Conservation (phyloP, 2,888 invertebrate species). For the Gibbula magus region DNA sequence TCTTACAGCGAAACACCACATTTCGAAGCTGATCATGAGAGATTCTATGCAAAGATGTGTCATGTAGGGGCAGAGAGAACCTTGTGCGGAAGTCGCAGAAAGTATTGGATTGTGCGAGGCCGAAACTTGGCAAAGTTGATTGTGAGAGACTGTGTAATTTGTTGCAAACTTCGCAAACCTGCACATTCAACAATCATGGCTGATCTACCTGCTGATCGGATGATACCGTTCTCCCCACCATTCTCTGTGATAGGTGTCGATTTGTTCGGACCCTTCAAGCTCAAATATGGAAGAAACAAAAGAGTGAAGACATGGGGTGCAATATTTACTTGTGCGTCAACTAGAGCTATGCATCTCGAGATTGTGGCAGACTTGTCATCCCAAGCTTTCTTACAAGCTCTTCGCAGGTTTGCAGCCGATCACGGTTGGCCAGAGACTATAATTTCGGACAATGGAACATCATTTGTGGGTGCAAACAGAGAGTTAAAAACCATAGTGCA, state of each 20-base stretch:
- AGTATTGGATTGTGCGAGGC: no score
- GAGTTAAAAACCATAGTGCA: neutral
- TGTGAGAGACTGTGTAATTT: constrained; percentile 2
- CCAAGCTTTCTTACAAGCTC: neutral
- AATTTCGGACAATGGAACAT: neutral
- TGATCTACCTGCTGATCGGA: neutral
- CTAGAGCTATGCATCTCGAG: neutral
- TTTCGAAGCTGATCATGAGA: no score
- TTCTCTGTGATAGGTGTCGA: constrained; percentile 17
- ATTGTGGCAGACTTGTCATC: neutral
- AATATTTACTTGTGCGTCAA: neutral
- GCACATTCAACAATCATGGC: constrained; percentile 16
- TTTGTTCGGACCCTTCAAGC: neutral
- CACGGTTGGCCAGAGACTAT: constrained; percentile 5
- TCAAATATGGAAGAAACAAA: constrained; percentile 3
- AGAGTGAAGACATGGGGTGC: neutral
- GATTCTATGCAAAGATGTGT: no score
- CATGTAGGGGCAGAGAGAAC: no score
- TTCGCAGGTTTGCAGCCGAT: neutral
- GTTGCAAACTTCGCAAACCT: neutral
- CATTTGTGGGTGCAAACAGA: neutral
- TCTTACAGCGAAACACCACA: no score
- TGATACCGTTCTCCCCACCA: neutral
- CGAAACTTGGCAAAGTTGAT: neutral
- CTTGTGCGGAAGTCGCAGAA: no score